Evolutionary conservation across 2,888 invertebrate genomes (phyloP), one percentile per base, ranked within the genome.

Genomic region (Dione juno): DNA sequence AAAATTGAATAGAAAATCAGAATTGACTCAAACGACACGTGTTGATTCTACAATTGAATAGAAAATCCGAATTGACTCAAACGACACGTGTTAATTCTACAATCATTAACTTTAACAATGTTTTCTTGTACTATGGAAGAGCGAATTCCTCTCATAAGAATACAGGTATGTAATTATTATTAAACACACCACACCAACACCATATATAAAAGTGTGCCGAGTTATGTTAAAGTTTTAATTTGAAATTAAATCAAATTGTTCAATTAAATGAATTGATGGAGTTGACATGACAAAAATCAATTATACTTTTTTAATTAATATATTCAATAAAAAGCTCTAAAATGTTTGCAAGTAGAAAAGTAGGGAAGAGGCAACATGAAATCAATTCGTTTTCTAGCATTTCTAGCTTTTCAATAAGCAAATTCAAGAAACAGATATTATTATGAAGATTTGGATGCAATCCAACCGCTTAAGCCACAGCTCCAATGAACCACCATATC

Each of bases 61-160:
- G 11, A 16, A 57, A 28, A 28, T 28, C 5, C 5, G 2, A 28
- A 28, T 28, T 28, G 28, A 28, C 2, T 28, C 5, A 3, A 2
- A 28, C 28, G 2, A 28, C 28, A 28, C 28, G 28, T 28, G 28
- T 28, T 3, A n/a, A n/a, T n/a, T n/a, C n/a, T n/a, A n/a, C n/a
- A n/a, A n/a, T n/a, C n/a, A n/a, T 35, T 54, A 53, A 28, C 52
- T 37, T 61, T 45, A 16, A 58, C 48, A 66, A 74, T 74, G 74
- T 74, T 72, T 72, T 74, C 70, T 66, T 73, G 69, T 73, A 75
- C 73, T 52, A 66, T 71, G 52, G 92, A 93, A 82, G 92, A 93
- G 81, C 89, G 88, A 66, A 91, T 93, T 75, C 93, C 93, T 71
- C 88, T 93, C 40, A 93, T 93, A 82, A 81, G 88, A 84, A 89